Conservation (phyloP, 2,888 invertebrate genomes). For the Agonopterix heracliana region DNA sequence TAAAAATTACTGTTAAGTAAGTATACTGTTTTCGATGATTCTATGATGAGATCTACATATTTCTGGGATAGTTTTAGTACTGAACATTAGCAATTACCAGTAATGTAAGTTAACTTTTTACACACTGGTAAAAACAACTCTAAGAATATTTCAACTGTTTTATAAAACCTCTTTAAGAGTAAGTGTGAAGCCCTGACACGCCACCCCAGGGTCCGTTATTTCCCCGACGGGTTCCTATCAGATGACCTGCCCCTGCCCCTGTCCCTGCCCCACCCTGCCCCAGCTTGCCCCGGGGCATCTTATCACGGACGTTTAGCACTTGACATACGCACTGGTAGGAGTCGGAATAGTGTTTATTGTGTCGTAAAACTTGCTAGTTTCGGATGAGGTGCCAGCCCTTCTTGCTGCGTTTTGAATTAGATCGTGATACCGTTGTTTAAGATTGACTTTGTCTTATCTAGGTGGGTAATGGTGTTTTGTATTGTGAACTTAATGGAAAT, state of each 20-base stretch:
- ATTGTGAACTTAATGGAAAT: too few relatives aligned
- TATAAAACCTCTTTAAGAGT: slow-evolving; percentile 41
- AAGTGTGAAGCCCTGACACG: slow-evolving; percentile 56
- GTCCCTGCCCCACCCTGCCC: background rate
- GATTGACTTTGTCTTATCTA: too few relatives aligned
- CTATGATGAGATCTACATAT: too few relatives aligned
- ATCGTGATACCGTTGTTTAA: too few relatives aligned
- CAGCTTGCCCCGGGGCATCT: background rate
- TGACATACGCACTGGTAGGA: background rate
- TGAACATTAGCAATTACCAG: too few relatives aligned
- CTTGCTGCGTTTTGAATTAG: background rate
- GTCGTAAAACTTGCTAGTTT: background rate
- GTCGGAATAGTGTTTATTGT: background rate
- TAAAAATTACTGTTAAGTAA: too few relatives aligned
- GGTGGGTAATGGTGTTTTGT: too few relatives aligned
- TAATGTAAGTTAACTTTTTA: background rate
- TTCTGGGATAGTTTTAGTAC: too few relatives aligned
- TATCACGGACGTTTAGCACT: background rate
- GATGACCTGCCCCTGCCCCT: slow-evolving; percentile 46
- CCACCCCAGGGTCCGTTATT: slow-evolving; percentile 40
- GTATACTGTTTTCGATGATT: too few relatives aligned
- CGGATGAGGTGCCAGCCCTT: background rate
- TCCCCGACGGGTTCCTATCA: slow-evolving; percentile 39
- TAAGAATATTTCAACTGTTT: slow-evolving; percentile 23
- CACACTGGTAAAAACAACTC: slow-evolving; percentile 24